Evolutionary conservation across 2,113 vertebrate species (phyloP), one percentile per base, ranked within the genome.

Genomic region (Anarrhichthys ocellatus): DNA sequence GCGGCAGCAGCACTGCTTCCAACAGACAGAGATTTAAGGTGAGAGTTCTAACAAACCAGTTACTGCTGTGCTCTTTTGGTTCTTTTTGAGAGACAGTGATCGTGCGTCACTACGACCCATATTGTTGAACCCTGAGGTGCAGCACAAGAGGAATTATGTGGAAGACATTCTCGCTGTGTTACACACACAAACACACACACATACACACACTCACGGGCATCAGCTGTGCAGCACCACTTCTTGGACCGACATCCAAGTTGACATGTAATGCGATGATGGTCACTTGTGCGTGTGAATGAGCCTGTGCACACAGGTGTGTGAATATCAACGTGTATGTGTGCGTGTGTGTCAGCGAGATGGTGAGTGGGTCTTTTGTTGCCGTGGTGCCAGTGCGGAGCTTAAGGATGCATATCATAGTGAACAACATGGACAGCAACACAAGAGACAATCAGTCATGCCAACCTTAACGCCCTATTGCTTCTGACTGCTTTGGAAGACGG

Each of bases 21-120:
- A 91, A 59, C 76, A 76, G 18, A 63, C 75, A 88, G 17, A 85
- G 36, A 88, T 88, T 85, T 70, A 91, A 93, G 93, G 93, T 94
- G 85, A 93, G 93, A 81, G 81, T 82, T 89, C 87, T 61, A 76
- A 65, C 17, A 56, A 81, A 59, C 27, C 40, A 65, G 50, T 76
- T 58, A 44, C 4, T 82, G 46, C 24, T 10, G 10, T 58, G 27
- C 2, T 48, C 54, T 63, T 81, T 4, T 70, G 5, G 9, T 71
- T 72, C 20, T 61, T 76, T 63, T 63, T 67, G 20, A 13, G n/a
- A 13, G 18, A 58, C 9, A 54, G 34, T 76, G 83, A 75, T 56
- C 81, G 75, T 83, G 52, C 80, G 78, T 87, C 81, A 81, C 11
- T 73, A 40, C 92, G 89, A 90, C 91, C 91, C 87, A 91, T 68